Evolutionary conservation across 2,797 vertebrate species (phyloP).

Genomic region (Acipenser transmontanus): DNA sequence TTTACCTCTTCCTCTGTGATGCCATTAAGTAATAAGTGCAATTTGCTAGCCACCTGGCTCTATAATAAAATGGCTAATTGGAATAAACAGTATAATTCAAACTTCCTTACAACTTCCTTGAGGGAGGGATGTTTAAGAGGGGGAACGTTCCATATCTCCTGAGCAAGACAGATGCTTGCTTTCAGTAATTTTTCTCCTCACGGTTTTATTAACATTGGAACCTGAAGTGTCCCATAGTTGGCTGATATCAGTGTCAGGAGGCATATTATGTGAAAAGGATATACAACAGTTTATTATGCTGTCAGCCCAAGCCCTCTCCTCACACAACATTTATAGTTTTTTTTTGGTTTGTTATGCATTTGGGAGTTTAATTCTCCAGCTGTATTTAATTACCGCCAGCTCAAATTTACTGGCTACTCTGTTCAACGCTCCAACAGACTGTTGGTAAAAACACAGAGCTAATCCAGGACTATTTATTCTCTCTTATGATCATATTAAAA

Average conservation of each 20-base stretch:
- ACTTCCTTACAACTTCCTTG: constrained; percentile 16
- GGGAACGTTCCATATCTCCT: constrained; percentile 3
- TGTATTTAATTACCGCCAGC: constrained; percentile 3
- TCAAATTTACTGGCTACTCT: background rate
- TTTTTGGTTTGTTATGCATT: background rate
- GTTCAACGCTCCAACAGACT: constrained; percentile 16
- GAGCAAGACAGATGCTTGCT: background rate
- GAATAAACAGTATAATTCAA: constrained; percentile 12
- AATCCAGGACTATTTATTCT: no score
- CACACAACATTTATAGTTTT: constrained; percentile 1
- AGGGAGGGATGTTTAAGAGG: constrained; percentile 24
- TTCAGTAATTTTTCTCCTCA: background rate
- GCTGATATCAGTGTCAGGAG: constrained; percentile 1
- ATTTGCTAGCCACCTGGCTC: constrained; percentile 11
- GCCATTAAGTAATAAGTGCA: background rate
- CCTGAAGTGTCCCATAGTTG: background rate
- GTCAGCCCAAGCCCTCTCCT: constrained; percentile 13
- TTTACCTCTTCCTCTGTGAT: background rate
- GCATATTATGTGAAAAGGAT: constrained; percentile 16
- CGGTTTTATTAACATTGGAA: background rate
- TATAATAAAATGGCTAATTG: constrained; percentile 14
- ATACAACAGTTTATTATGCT: constrained; percentile 32
- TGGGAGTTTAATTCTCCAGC: background rate
- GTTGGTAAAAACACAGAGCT: background rate
- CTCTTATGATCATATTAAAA: no score